Conservation (phyloP, 1,140 invertebrate species). For the Drosophila cardini region DNA sequence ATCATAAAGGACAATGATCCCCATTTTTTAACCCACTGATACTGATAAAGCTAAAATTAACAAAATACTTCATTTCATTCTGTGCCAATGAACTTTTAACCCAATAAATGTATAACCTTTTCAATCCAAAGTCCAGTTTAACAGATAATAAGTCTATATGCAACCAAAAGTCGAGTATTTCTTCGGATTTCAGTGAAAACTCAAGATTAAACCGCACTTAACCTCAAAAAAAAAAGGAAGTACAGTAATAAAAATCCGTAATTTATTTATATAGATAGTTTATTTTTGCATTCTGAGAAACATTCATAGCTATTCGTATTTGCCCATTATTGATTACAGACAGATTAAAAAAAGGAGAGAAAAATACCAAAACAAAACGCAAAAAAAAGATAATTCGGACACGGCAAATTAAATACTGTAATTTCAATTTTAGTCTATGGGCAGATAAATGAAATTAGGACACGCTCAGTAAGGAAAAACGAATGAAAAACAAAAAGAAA, state of each 20-base stretch:
- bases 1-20: too few relatives aligned
- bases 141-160: too few relatives aligned
- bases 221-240: not conserved
- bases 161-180: too few relatives aligned
- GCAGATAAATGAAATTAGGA: not conserved
- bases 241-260: not conserved
- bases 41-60: too few relatives aligned
- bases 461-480: not conserved
- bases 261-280: conserved; percentile 49
- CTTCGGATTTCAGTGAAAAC: not conserved
- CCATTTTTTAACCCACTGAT: too few relatives aligned
- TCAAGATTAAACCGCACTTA: not conserved
- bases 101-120: too few relatives aligned
- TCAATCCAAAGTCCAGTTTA: too few relatives aligned
- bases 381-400: conserved; percentile 7
- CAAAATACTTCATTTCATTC: too few relatives aligned
- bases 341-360: conserved; percentile 5
- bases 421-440: conserved; percentile 3
- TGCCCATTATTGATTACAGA: conserved; percentile 26
- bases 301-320: conserved; percentile 43
- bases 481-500: not conserved
- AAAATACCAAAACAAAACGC: not conserved
- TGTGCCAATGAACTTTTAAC: too few relatives aligned
- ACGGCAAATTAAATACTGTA: not conserved
- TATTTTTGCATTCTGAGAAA: conserved; percentile 54